phyloP scores from a whole-genome alignment of 1,140 invertebrate genomes.

The Zophobas atratus region DNA sequence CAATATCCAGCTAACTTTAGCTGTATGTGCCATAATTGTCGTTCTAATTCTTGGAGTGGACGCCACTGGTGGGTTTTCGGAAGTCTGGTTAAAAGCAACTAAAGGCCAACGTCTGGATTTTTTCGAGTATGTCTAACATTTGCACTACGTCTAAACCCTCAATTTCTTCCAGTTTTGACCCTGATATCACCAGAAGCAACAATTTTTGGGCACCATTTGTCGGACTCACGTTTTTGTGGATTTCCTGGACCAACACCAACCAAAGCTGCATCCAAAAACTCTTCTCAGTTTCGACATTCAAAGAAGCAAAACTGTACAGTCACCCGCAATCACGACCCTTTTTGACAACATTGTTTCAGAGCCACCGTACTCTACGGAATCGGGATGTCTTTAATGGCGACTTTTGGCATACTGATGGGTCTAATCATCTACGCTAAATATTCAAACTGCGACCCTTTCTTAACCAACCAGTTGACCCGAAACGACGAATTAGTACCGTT shows the following conservation, averaged over 20 bases:
- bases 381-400: slow-evolving; percentile 69
- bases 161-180: slow-evolving; percentile 69
- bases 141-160: slow-evolving; percentile 61
- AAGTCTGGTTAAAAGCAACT: slow-evolving; percentile 69
- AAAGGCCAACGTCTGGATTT: slow-evolving; percentile 67
- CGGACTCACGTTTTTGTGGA: slow-evolving; percentile 74
- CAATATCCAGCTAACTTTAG: slow-evolving; percentile 79
- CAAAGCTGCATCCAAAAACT: slow-evolving; percentile 75
- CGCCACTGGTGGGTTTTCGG: slow-evolving; percentile 75
- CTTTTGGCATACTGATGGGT: slow-evolving; percentile 73
- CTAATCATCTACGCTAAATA: slow-evolving; percentile 83
- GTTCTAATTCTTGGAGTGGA: slow-evolving; percentile 76
- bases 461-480: slow-evolving; percentile 70
- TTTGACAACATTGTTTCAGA: slow-evolving; percentile 45
- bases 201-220: slow-evolving; percentile 73
- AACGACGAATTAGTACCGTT: slow-evolving; percentile 70
- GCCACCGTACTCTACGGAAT: slow-evolving; percentile 68
- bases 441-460: slow-evolving; percentile 80
- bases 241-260: slow-evolving; percentile 72
- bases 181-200: slow-evolving; percentile 71
- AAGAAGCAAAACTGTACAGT: slow-evolving; percentile 70
- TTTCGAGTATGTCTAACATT: slow-evolving; percentile 14
- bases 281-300: slow-evolving; percentile 71
- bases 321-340: not conserved
- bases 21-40: slow-evolving; percentile 77